A percentile compares a stretch with the other conserved stretches of the same genome.
phyloP scores from a whole-genome alignment of 2,888 invertebrate species.

The Hoplodrina blanda region DNA sequence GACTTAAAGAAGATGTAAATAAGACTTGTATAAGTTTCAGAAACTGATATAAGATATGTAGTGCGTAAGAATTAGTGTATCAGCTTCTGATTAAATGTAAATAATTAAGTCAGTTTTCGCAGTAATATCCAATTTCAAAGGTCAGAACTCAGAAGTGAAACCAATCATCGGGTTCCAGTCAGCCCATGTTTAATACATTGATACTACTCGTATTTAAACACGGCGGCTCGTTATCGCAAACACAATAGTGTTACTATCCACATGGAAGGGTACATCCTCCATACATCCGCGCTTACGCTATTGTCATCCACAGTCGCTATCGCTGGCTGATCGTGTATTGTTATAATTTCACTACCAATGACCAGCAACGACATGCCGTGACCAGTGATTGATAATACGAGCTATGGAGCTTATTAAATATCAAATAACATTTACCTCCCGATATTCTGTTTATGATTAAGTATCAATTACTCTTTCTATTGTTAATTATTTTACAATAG shows the following conservation, averaged over 20 bases:
- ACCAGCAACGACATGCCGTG: slow-evolving; percentile 5
- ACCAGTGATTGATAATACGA: not conserved
- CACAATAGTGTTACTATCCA: slow-evolving; percentile 21
- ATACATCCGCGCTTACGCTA: slow-evolving; percentile 9
- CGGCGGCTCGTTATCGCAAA: not conserved
- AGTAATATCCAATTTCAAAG: slow-evolving; percentile 22
- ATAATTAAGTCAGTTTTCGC: slow-evolving; percentile 4
- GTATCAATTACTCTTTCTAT: slow-evolving; percentile 5
- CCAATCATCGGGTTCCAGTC: slow-evolving; percentile 6
- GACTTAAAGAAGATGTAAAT: not conserved
- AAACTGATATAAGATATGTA: slow-evolving; percentile 17
- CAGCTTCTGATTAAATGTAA: slow-evolving; percentile 6
- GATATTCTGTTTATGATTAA: not conserved
- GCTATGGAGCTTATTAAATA: not conserved
- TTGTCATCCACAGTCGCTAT: slow-evolving; percentile 10
- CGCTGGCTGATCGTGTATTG: slow-evolving; percentile 23
- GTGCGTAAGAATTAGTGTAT: not conserved
- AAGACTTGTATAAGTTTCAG: slow-evolving; percentile 5
- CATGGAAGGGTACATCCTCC: slow-evolving; percentile 10
- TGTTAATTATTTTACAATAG: not conserved
- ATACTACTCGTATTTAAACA: not conserved
- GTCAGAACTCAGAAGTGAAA: slow-evolving; percentile 18
- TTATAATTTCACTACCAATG: slow-evolving; percentile 9
- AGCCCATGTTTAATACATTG: slow-evolving; percentile 12
- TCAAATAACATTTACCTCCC: slow-evolving; percentile 10